Evolutionary conservation across 2,888 invertebrate genomes (phyloP), one percentile per base, ranked within the genome.

Genomic region (Diarsia brunnea): DNA sequence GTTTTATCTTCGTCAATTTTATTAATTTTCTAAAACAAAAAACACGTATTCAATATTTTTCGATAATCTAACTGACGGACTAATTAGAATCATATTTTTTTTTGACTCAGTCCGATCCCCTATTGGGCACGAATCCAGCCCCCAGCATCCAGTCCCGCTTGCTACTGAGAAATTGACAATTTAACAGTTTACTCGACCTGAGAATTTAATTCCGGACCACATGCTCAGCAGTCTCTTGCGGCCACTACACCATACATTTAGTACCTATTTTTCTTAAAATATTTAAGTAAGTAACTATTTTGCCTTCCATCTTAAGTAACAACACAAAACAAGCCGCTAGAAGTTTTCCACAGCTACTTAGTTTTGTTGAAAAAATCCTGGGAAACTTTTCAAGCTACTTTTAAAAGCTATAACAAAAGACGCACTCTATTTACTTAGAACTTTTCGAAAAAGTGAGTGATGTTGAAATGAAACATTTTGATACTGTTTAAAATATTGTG

Each of bases 261-360:
- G 14, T n/a, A 61, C 31, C 0, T 66, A 79, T 76, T 73, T 65
- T 64, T 58, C 55, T 49, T 38, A 45, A 10, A 24, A 53, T 73
- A 12, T 64, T 12, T n/a, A 71, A 47, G 68, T 27, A 51, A 19
- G 19, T 66, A 24, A 69, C 45, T 51, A 71, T 74, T 85, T 70
- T 66, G 65, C 75, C 71, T 72, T 24, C 38, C 64, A 19, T 69
- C 51, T 68, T 75, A 78, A 66, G 69, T 71, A 73, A 74, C 69
- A 73, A 75, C 45, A 47, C 76, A 81, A 78, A 76, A 81, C 60
- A 78, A 77, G 73, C 27, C 47, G 67, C 73, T 60, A 16, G 14
- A 84, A 86, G 63, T 86, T 85, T 66, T 16, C 71, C 60, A 1
- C 73, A 75, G 53, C 66, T 84, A 79, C 72, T 77, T 66, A 77